These are phyloP conservation scores for Rana temporaria DNA, from an alignment of 2,113 vertebrate species.

Conservation along the genomic window DNA sequence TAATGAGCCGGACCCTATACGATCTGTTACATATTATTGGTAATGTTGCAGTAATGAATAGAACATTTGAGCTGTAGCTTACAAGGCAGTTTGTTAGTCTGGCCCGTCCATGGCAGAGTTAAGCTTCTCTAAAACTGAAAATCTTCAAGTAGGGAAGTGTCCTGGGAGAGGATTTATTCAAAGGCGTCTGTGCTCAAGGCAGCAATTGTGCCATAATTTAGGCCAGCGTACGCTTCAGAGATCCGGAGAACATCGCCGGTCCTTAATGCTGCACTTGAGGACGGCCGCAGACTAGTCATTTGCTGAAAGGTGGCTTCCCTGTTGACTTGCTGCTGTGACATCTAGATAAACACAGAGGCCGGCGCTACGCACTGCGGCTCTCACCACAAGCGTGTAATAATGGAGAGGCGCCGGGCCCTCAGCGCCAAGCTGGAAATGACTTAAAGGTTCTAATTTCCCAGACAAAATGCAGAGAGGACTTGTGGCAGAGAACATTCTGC, in stretches of 20 bases:
- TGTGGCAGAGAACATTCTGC: not conserved
- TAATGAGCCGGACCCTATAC: too few species aligned
- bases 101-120: conserved; percentile 73
- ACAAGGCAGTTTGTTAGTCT: conserved; percentile 59
- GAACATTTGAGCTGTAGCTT: too few species aligned
- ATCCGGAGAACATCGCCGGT: conserved; percentile 76
- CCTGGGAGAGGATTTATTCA: conserved; percentile 74
- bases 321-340: conserved; percentile 71
- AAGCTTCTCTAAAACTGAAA: conserved; percentile 78
- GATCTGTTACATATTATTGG: too few species aligned
- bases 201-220: conserved; percentile 75
- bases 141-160: conserved; percentile 68
- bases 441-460: conserved; percentile 21
- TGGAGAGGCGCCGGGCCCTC: conserved; percentile 54
- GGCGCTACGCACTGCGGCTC: conserved; percentile 62
- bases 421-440: not conserved
- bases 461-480: conserved; percentile 1
- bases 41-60: too few species aligned
- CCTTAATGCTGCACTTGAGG: conserved; percentile 71
- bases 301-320: conserved; percentile 70
- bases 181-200: conserved; percentile 73
- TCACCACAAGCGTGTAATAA: conserved; percentile 64
- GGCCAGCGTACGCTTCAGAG: conserved; percentile 75
- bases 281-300: conserved; percentile 73
- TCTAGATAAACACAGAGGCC: conserved; percentile 73